Percentiles rank a stretch among this genome's conserved stretches.
These are phyloP conservation scores for Schizotus pectinicornis DNA, from an alignment of 2,888 invertebrate species.

Conservation along the genomic window DNA sequence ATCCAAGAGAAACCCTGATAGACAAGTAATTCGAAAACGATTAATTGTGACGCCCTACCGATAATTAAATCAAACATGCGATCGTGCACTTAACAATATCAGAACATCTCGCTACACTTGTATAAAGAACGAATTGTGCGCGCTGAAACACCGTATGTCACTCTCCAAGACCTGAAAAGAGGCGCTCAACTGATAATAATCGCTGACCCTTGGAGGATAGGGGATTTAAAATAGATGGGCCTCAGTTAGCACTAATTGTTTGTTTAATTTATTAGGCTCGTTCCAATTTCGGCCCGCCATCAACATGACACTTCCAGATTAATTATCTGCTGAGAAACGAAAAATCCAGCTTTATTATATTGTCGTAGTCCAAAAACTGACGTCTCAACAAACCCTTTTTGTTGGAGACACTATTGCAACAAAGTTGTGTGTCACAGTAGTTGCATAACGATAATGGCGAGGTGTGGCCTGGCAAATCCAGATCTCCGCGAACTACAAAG, in stretches of 20 bases:
- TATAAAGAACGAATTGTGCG: constrained; percentile 10
- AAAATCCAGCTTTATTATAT: too few relatives aligned
- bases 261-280: constrained; percentile 25
- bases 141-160: constrained; percentile 40
- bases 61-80: constrained; percentile 9
- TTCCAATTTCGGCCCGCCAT: background rate
- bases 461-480: too few relatives aligned
- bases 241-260: constrained; percentile 29
- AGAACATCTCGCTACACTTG: constrained; percentile 19
- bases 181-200: constrained; percentile 41
- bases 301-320: constrained; percentile 1
- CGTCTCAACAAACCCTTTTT: too few relatives aligned
- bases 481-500: constrained; percentile 10
- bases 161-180: constrained; percentile 38
- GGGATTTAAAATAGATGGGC: constrained; percentile 29
- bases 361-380: too few relatives aligned
- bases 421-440: too few relatives aligned
- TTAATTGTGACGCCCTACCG: background rate
- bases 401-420: too few relatives aligned
- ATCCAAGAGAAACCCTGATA: background rate
- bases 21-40: background rate
- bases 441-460: too few relatives aligned
- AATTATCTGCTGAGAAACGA: background rate
- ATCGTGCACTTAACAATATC: constrained; percentile 12
- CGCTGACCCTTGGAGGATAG: constrained; percentile 28